phyloP scores from a whole-genome alignment of 64 coral and sea anemone genomes.

The Cladopsammia gracilis region DNA sequence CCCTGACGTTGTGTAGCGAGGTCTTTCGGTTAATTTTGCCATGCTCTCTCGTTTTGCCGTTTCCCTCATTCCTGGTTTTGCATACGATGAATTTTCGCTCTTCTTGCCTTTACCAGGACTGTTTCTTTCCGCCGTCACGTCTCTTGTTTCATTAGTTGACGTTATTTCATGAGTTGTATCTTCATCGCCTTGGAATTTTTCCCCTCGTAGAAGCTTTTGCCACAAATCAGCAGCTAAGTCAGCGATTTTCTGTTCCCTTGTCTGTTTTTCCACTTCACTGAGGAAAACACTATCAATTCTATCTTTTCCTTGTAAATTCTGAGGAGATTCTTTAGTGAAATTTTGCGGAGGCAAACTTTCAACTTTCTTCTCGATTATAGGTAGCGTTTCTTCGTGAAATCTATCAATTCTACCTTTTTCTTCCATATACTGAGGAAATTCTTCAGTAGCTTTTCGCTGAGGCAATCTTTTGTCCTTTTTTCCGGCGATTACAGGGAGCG shows the following conservation, averaged over 20 bases:
- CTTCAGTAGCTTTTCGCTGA: too few species aligned
- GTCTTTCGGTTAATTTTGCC: neutral
- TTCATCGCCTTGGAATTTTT: constrained; percentile 27
- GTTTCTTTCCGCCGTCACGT: too few species aligned
- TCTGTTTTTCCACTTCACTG: constrained; percentile 7
- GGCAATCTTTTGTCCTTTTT: too few species aligned
- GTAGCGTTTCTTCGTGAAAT: neutral
- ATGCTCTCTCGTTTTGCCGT: neutral
- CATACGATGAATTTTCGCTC: neutral
- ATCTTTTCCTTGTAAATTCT: neutral
- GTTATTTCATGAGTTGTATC: neutral
- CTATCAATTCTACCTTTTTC: neutral
- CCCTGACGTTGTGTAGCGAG: neutral
- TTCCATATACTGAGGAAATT: neutral
- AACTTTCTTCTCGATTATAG: neutral
- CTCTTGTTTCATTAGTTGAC: neutral
- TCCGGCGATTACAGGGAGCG: too few species aligned
- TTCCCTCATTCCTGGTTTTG: neutral
- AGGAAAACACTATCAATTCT: neutral
- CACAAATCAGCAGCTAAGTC: constrained; percentile 35
- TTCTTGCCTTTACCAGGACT: neutral
- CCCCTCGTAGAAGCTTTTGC: constrained; percentile 8
- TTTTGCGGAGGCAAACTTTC: neutral
- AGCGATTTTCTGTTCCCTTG: constrained; percentile 6
- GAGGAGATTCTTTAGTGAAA: neutral